Percentiles rank a stretch among this genome's conserved stretches.
These are phyloP conservation scores for Anticlea derivata DNA, from an alignment of 2,888 invertebrate genomes.

Conservation along the genomic window DNA sequence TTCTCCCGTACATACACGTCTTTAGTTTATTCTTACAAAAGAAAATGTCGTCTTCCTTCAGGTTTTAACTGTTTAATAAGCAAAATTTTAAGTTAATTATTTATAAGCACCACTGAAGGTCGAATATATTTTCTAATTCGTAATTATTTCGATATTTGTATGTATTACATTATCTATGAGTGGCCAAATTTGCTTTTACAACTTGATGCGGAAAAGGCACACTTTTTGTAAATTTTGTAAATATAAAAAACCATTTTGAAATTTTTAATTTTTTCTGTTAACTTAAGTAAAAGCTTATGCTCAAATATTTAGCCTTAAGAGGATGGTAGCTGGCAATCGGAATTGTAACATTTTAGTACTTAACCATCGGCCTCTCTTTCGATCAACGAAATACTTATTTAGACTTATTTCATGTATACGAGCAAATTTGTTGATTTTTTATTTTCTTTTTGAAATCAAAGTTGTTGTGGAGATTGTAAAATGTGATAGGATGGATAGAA, in stretches of 20 bases:
- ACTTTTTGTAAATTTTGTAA: constrained; percentile 79
- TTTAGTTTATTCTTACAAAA: constrained; percentile 38
- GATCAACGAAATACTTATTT: constrained; percentile 44
- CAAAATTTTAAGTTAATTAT: constrained; percentile 48
- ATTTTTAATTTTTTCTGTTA: constrained; percentile 63
- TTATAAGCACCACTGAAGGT: constrained; percentile 47
- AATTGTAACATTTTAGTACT: constrained; percentile 49
- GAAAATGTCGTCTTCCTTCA: constrained; percentile 72
- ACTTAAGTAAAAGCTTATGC: constrained; percentile 78
- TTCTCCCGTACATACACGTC: constrained; percentile 32
- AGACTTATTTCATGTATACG: constrained; percentile 79
- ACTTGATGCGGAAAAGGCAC: constrained; percentile 53
- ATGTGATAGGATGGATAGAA: constrained; percentile 75
- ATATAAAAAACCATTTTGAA: constrained; percentile 69
- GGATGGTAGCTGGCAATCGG: constrained; percentile 27
- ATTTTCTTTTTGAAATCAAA: constrained; percentile 62
- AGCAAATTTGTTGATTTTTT: constrained; percentile 55
- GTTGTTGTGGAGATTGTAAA: constrained; percentile 54
- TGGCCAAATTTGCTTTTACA: constrained; percentile 73
- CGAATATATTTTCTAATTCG: constrained; percentile 60
- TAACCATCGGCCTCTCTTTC: constrained; percentile 46
- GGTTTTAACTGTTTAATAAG: constrained; percentile 43
- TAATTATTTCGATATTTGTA: constrained; percentile 50
- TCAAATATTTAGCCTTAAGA: constrained; percentile 65
- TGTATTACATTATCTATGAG: constrained; percentile 51